phyloP scores from a whole-genome alignment of 2,113 vertebrate species.

The Oreotrochilus melanogaster region DNA sequence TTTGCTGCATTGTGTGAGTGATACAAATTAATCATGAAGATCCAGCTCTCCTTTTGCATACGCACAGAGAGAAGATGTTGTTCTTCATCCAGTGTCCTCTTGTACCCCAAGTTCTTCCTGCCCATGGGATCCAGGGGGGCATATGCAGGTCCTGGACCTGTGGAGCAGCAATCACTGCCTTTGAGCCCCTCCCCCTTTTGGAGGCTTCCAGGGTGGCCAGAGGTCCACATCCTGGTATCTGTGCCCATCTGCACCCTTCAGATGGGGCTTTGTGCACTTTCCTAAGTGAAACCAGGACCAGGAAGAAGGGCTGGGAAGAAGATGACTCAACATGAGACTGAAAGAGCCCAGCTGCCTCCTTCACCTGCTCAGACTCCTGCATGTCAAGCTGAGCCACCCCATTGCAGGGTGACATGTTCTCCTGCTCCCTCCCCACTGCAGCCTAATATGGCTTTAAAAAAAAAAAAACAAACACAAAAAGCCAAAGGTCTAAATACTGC shows the following conservation, averaged over 20 bases:
- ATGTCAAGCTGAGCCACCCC: fast-evolving
- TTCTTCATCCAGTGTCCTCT: not conserved
- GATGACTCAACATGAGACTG: not conserved
- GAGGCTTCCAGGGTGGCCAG: not conserved
- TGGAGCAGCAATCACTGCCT: not conserved
- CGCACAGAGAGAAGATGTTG: not conserved
- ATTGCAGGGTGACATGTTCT: not conserved
- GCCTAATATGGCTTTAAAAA: not conserved
- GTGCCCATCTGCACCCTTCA: not conserved
- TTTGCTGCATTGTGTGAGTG: not conserved
- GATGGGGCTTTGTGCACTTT: not conserved
- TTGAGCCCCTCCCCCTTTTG: not conserved
- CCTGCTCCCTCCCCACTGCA: not conserved
- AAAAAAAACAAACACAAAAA: not conserved
- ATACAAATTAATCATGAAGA: not conserved
- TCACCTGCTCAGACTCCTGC: not conserved
- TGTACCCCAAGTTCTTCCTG: not conserved
- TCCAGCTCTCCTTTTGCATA: not conserved
- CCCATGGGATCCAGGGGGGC: not conserved
- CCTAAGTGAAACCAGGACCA: not conserved
- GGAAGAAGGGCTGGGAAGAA: not conserved
- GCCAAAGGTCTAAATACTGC: not conserved
- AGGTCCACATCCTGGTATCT: fast-evolving
- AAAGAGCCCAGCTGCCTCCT: not conserved
- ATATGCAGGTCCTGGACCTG: not conserved